Base-by-base conservation (phyloP, 1,140 invertebrate species). In the Drosophila bifasciata region DNA sequence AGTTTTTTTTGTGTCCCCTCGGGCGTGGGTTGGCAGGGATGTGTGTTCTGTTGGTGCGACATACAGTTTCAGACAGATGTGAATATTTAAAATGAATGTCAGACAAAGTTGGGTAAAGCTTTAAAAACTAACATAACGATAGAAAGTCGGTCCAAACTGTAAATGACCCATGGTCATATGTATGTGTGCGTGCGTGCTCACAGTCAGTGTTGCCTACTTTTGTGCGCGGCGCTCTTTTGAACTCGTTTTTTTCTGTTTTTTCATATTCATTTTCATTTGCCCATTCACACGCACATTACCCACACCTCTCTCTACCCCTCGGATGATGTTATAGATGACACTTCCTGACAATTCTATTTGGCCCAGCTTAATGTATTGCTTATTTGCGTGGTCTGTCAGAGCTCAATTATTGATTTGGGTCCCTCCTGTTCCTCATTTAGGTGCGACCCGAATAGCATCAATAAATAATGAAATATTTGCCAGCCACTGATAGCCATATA, bases 361-460 rank as follows among this genome's bases (percentile, higher is more conserved):
- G 62, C 44, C 62, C 57, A 11, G 39, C 36, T 21, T 64, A 66
- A 66, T 66, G 52, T 75, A 83, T 79, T 71, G 41, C 60, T 59
- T 72, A 62, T 79, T 83, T 61, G 80, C 80, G 81, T 84, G 79
- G 61, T 45, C 57, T 52, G 43, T 68, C 62, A 32, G 62, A 44
- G 32, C 45, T 48, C 53, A 61, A 74, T 78, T 66, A 70, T 79
- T 84, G 70, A 70, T 72, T 72, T n/a, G n/a, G 58, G 48, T 21
- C 19, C 56, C 43, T 51, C 32, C 17, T 51, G 19, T 17, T 68
- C 32, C 21, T 32, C 48, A 50, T 50, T 36, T 45, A 32, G 64
- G 63, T 36, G 66, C 63, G 66, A 56, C 50, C 50, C 23, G 9
- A 53, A 40, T 46, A 25, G 19, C 56, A 55, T 72, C 23, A 58